phyloP scores from a whole-genome alignment of 1,140 invertebrate genomes.

The Ceratitis capitata region DNA sequence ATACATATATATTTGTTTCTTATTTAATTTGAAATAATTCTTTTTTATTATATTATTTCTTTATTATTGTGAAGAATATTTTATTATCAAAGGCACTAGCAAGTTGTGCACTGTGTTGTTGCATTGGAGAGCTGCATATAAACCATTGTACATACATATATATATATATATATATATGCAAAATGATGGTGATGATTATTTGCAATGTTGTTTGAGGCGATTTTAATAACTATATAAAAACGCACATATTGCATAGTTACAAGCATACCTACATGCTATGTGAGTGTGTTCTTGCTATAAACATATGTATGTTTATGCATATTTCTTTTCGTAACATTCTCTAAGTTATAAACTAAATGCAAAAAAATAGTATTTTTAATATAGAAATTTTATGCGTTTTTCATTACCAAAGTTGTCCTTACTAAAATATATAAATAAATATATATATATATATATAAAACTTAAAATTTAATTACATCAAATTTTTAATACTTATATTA shows the following conservation, averaged over 20 bases:
- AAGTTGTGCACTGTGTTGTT: too few relatives aligned
- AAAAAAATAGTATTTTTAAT: background rate
- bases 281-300: too few relatives aligned
- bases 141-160: background rate
- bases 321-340: constrained; percentile 27
- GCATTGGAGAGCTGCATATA: background rate
- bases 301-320: background rate
- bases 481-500: constrained; percentile 29
- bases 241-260: background rate
- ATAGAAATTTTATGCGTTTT: constrained; percentile 7
- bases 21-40: too few relatives aligned
- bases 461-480: background rate
- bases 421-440: constrained; percentile 48
- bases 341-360: background rate
- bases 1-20: too few relatives aligned
- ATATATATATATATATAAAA: constrained; percentile 12
- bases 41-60: too few relatives aligned
- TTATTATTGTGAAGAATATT: too few relatives aligned
- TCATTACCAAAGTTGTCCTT: constrained; percentile 65
- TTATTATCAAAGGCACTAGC: too few relatives aligned
- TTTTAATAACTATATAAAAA: background rate
- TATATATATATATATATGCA: background rate
- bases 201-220: background rate
- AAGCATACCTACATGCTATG: background rate
- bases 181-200: background rate